Base-by-base conservation (phyloP, 2,888 invertebrate species). In the Hirudinaria manillensis region DNA sequence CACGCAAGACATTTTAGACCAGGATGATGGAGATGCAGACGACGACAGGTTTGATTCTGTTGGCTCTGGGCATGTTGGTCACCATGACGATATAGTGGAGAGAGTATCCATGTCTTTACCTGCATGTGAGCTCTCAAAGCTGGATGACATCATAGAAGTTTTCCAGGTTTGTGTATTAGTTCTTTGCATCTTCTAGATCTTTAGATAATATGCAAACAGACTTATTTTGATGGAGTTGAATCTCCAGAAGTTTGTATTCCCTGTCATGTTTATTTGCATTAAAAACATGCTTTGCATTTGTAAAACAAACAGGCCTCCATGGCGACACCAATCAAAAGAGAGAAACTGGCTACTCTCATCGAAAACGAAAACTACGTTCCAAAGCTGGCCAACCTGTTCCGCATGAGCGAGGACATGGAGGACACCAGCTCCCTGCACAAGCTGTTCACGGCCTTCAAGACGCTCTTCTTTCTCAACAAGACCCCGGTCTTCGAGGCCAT, bases 361-460 rank as follows among this genome's bases (percentile, higher is more conserved):
- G 97, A 98, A 86, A 91, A 90, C 77, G 96, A 97, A 84, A 92
- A 93, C 83, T 99, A 97, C 86, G 94, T 99, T 77, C 91, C 92
- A 83, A 87, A 79, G 51, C 88, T 99, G 79, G 88, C 98, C 74
- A 93, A 93, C 85, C 88, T 98, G 78, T 99, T 99, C 87, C 93
- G 93, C 85, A 93, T 94, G 87, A 97, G 96, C 80, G 99, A 99
- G 87, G 97, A 98, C 86, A 89, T 95, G 80, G 95, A 97, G 84
- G 94, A 96, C 85, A 90, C 91, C 67, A 84, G 85, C 85, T 94
- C 95, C 70, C 89, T 99, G 79, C 96, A 95, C 87, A 84, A 94
- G 87, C 89, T 98, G 21, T 98, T 94, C 84, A 94, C 97, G 86
- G 98, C 99, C 85, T 95, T 99, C 85, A 97, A 97, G 87, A 96